Evolutionary conservation across 2,113 vertebrate genomes (phyloP), one percentile per base, ranked within the genome.

Genomic region (Myxocyprinus asiaticus): DNA sequence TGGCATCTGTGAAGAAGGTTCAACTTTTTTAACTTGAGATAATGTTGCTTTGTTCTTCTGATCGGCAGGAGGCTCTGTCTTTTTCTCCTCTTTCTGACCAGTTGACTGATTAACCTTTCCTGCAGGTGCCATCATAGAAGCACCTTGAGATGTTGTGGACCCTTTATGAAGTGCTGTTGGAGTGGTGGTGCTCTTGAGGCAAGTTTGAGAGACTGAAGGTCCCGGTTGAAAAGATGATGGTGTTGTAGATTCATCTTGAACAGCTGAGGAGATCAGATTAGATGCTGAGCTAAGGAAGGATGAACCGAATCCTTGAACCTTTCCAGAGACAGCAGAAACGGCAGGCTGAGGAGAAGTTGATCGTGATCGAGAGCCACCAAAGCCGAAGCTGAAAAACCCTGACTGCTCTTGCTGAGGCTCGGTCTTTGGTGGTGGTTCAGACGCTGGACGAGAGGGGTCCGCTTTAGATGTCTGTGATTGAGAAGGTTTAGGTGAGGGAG

Each of bases 221-320:
- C 86, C 82, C 82, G 90, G 92, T 14, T 90, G 89, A 75, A 88
- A 90, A 68, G 86, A 81, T 14, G 91, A 86, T 12, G 89, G 85
- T 78, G 89, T 87, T 6, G 86, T 89, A 17, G 84, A 7, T 58
- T 93, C 88, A 45, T 93, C 90, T 47, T 92, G 90, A 76, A 86
- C 88, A 55, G 89, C 76, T 76, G 92, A 88, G n/a, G 91, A 85
- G 56, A 93, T 92, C 76, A 93, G 85, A 81, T 87, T 92, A 59
- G 92, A 92, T 6, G 93, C 91, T 56, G 92, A 92, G 77, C 87
- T 94, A 63, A 94, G 91, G 71, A 94, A 88, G 17, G 93, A 83
- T 59, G 92, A 81, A 58, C 90, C 78, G 76, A 83, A 90, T 86
- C 87, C 85, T 91, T 95, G 87, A 89, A 92, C 91, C 79, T 93